phyloP scores from a whole-genome alignment of 2,888 invertebrate genomes.

The Cryptus armator region DNA sequence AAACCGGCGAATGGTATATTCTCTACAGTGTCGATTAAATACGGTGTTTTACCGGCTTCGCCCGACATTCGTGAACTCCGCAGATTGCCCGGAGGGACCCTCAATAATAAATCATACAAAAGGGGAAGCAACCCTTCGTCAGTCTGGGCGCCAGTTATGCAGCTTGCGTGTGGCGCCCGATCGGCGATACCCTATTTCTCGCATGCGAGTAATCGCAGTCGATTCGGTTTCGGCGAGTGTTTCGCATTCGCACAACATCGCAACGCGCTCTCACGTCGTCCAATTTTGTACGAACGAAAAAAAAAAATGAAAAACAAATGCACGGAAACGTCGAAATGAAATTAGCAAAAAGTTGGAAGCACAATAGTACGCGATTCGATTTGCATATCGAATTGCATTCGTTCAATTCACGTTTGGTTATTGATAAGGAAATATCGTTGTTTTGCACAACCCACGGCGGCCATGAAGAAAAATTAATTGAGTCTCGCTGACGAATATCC shows the following conservation, averaged over 20 bases:
- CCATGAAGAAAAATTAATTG: conserved; percentile 20
- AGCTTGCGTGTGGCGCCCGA: conserved; percentile 75
- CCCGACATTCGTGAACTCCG: not conserved
- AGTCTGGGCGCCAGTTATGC: conserved; percentile 16
- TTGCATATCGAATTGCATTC: conserved; percentile 41
- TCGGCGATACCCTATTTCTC: conserved; percentile 41
- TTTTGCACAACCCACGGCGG: conserved; percentile 45
- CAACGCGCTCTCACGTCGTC: not conserved
- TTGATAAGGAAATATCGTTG: conserved; percentile 50
- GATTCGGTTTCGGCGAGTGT: conserved; percentile 25
- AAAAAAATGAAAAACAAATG: not conserved
- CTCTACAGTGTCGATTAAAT: not conserved
- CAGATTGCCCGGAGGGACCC: conserved; percentile 4
- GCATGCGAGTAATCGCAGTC: conserved; percentile 50
- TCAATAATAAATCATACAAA: conserved; percentile 10
- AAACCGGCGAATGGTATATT: not conserved
- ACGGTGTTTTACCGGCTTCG: not conserved
- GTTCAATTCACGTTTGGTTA: conserved; percentile 20
- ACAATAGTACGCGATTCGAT: conserved; percentile 18
- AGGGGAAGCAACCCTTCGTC: conserved; percentile 37
- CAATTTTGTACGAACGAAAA: not conserved
- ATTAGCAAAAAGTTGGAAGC: conserved; percentile 9
- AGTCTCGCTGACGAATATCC: conserved; percentile 9
- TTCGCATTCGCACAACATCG: conserved; percentile 8
- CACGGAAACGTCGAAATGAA: not conserved